Conservation (phyloP, 2,797 vertebrate species). For the Propithecus deckenii region DNA sequence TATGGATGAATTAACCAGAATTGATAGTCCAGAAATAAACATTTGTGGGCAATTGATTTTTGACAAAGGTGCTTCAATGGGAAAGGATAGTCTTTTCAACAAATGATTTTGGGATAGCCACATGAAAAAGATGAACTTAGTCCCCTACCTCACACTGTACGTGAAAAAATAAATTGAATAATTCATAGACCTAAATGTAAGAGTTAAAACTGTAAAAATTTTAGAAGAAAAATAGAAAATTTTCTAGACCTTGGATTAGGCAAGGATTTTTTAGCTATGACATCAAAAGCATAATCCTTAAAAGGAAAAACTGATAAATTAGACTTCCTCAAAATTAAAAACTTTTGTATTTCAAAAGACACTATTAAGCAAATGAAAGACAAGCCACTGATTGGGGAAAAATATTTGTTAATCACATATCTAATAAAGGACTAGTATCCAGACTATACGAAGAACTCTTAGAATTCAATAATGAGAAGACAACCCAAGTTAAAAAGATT, state of each 20-base stretch:
- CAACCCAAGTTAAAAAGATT: background rate
- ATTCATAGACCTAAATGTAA: background rate
- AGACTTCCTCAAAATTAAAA: background rate
- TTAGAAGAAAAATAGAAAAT: background rate
- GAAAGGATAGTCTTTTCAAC: background rate
- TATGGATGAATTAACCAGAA: background rate
- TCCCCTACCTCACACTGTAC: background rate
- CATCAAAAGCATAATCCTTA: background rate
- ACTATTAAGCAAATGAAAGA: background rate
- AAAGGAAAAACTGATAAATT: background rate
- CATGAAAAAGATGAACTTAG: background rate
- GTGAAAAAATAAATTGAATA: background rate
- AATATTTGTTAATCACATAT: background rate
- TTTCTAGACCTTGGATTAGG: background rate
- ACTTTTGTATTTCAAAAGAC: background rate
- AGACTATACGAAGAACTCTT: background rate
- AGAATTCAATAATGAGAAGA: background rate
- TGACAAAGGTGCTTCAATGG: background rate
- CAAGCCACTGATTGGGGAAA: background rate
- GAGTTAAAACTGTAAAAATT: background rate
- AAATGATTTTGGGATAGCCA: background rate
- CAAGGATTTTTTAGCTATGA: background rate
- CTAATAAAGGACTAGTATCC: background rate
- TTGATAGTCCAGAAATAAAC: background rate
- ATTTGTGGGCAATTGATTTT: background rate